These are phyloP conservation scores for Laticauda laticaudata DNA, from an alignment of 2,113 vertebrate species.

Conservation along the genomic window DNA sequence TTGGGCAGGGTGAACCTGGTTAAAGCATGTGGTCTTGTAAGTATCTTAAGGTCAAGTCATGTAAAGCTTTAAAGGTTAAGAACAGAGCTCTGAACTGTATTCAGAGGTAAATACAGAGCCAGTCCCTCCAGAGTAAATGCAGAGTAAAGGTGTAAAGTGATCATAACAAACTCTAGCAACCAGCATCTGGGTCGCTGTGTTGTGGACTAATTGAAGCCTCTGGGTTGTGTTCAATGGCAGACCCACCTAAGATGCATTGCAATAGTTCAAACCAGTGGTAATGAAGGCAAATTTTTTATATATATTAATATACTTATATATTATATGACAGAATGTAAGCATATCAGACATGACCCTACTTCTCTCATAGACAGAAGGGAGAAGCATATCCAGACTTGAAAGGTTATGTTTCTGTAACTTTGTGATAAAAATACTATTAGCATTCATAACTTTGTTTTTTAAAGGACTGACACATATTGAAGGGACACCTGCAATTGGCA, in stretches of 20 bases:
- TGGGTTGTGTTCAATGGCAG: background rate
- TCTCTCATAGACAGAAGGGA: background rate
- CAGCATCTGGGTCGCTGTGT: background rate
- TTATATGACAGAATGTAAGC: background rate
- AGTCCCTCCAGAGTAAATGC: background rate
- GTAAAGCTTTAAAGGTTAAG: background rate
- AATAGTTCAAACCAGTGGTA: background rate
- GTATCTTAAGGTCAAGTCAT: background rate
- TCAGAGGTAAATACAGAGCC: background rate
- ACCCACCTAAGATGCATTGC: background rate
- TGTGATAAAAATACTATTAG: background rate
- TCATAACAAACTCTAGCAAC: background rate
- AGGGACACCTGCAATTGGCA: background rate
- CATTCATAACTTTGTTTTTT: background rate
- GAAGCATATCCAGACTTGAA: background rate
- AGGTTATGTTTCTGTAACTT: background rate
- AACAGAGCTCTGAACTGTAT: background rate
- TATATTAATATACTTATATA: too few relatives aligned
- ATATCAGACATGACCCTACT: background rate
- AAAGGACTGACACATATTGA: background rate
- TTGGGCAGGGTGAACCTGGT: background rate
- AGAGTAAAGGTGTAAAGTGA: background rate
- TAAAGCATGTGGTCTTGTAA: background rate
- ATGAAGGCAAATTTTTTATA: background rate
- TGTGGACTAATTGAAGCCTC: background rate